A percentile compares a stretch with the other conserved stretches of the same genome.
Evolutionary conservation across 2,888 invertebrate species (phyloP).

Genomic region (Tetragonula carbonaria): DNA sequence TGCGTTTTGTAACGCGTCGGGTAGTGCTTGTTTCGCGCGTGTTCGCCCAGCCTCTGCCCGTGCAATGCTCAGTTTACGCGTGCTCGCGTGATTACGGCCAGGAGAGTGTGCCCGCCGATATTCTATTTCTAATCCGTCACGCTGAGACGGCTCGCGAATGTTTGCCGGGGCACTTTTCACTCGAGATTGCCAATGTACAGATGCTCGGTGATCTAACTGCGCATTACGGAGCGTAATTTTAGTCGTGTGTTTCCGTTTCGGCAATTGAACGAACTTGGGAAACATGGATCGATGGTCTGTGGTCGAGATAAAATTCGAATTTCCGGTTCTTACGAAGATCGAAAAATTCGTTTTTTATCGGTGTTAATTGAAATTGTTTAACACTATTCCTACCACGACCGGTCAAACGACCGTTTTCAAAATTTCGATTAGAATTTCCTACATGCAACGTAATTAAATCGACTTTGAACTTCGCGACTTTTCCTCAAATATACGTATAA

Average conservation of each 20-base stretch:
- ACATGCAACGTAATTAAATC: too few relatives aligned
- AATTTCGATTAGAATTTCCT: too few relatives aligned
- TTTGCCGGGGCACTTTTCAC: constrained; percentile 56
- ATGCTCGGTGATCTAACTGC: constrained; percentile 17
- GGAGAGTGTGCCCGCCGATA: constrained; percentile 39
- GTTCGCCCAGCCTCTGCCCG: constrained; percentile 19
- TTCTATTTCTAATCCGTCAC: constrained; percentile 65
- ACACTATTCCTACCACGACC: too few relatives aligned
- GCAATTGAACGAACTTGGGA: background rate
- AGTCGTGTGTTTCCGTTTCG: background rate
- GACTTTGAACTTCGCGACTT: too few relatives aligned
- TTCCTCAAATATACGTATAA: too few relatives aligned
- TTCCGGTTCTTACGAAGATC: too few relatives aligned
- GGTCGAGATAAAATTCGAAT: too few relatives aligned
- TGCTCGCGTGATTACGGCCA: constrained; percentile 48
- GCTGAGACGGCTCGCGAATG: constrained; percentile 38
- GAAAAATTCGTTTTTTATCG: too few relatives aligned
- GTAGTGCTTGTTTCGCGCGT: constrained; percentile 44
- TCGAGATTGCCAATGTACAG: constrained; percentile 40
- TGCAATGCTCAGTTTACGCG: constrained; percentile 37
- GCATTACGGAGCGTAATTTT: constrained; percentile 28
- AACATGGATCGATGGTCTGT: background rate
- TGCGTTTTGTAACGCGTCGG: constrained; percentile 50
- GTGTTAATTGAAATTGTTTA: too few relatives aligned
- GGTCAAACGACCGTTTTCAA: too few relatives aligned